phyloP scores from a whole-genome alignment of 2,888 invertebrate species.

The Cataglyphis rosenhaueri region DNA sequence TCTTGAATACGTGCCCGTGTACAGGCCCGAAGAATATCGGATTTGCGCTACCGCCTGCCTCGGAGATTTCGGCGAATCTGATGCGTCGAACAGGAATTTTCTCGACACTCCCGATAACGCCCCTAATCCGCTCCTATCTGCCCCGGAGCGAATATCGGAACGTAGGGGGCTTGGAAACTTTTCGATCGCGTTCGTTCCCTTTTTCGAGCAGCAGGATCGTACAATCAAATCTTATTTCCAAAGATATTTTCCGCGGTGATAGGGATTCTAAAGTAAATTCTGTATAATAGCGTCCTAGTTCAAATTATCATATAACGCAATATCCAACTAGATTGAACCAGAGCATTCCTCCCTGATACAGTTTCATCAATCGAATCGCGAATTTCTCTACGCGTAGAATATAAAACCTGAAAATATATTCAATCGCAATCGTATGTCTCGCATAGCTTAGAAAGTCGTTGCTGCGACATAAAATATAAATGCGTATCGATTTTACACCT shows the following conservation, averaged over 20 bases:
- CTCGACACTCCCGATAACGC: background rate
- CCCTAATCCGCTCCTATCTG: slow-evolving; percentile 16
- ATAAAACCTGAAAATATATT: slow-evolving; percentile 22
- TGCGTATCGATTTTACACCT: slow-evolving; percentile 67
- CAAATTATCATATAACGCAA: background rate
- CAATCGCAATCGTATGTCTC: slow-evolving; percentile 36
- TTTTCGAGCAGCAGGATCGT: background rate
- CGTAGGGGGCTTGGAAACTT: slow-evolving; percentile 22
- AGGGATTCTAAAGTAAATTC: background rate
- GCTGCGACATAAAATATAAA: slow-evolving; percentile 56
- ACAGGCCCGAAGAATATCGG: slow-evolving; percentile 57
- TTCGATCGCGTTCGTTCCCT: background rate
- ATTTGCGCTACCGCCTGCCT: slow-evolving; percentile 52
- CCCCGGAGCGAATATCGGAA: slow-evolving; percentile 26
- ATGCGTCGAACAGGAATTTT: slow-evolving; percentile 38
- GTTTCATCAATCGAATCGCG: background rate
- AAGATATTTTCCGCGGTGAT: background rate
- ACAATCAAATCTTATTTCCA: background rate
- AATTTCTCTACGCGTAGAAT: slow-evolving; percentile 21
- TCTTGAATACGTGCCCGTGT: slow-evolving; percentile 35
- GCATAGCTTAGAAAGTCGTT: slow-evolving; percentile 46
- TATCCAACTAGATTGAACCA: background rate
- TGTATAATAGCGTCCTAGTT: background rate
- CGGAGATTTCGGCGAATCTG: slow-evolving; percentile 51
- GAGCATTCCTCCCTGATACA: background rate